Evolutionary conservation across 2,113 vertebrate genomes (phyloP).

Genomic region (Telmatochromis bifrenatus): DNA sequence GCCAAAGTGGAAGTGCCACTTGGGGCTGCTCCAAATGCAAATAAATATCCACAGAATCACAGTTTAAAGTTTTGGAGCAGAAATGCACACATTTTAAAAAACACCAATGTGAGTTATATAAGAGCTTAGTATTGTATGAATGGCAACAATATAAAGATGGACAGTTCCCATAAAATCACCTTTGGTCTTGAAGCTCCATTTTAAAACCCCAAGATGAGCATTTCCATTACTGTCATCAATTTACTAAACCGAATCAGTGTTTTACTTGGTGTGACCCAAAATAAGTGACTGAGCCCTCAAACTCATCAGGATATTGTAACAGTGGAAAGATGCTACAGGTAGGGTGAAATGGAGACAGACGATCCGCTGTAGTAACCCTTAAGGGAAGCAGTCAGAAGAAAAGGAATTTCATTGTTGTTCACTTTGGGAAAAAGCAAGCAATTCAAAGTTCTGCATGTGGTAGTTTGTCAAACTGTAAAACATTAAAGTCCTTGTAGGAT

Average conservation of each 20-base stretch:
- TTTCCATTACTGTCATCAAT: not conserved
- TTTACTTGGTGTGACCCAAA: not conserved
- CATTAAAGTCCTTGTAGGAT: not conserved
- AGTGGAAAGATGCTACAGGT: not conserved
- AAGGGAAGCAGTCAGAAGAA: not conserved
- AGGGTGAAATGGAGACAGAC: not conserved
- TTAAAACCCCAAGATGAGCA: not conserved
- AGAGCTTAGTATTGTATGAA: not conserved
- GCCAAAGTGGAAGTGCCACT: not conserved
- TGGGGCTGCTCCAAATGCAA: not conserved
- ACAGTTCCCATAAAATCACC: not conserved
- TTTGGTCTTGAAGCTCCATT: not conserved
- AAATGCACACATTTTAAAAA: fast-evolving
- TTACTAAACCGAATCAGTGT: not conserved
- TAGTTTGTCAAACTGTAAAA: not conserved
- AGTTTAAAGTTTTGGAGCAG: not conserved
- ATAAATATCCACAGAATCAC: not conserved
- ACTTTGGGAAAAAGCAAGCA: not conserved
- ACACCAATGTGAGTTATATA: fast-evolving
- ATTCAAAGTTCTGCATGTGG: not conserved
- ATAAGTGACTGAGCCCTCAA: not conserved
- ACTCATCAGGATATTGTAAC: not conserved
- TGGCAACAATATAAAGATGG: not conserved
- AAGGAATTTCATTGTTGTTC: not conserved
- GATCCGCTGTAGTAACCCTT: not conserved